Conservation (phyloP, 2,113 vertebrate species). For the Polypterus bichir region DNA sequence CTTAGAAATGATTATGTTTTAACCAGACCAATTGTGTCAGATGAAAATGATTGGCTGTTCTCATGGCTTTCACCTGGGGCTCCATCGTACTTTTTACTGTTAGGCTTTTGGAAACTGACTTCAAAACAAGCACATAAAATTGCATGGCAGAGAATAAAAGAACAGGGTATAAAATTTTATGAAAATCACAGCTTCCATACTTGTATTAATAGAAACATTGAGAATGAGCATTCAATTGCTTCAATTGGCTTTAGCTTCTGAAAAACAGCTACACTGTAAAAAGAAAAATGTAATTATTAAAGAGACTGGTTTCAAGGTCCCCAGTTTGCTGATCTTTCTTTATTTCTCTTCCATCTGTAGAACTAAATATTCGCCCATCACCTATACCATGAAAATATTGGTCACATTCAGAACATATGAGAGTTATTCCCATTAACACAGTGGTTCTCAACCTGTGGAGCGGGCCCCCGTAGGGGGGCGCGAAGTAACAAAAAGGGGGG, state of each 20-base stretch:
- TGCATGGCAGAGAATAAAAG: slow-evolving; percentile 26
- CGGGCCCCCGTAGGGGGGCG: no score
- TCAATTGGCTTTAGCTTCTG: slow-evolving; percentile 9
- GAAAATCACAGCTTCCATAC: slow-evolving; percentile 22
- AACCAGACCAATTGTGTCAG: slow-evolving; percentile 13
- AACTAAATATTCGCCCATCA: no score
- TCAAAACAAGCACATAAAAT: slow-evolving; percentile 31
- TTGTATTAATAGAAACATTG: slow-evolving; percentile 19
- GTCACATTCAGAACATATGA: no score
- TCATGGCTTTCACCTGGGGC: slow-evolving; percentile 11
- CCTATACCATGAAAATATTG: no score
- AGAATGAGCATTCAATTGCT: slow-evolving; percentile 12
- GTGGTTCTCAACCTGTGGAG: no score
- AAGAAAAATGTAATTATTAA: slow-evolving; percentile 1
- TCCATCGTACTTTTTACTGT: slow-evolving; percentile 17
- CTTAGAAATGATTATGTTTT: slow-evolving; percentile 17
- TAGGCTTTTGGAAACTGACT: slow-evolving; percentile 25
- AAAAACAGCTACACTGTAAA: slow-evolving; percentile 15
- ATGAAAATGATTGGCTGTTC: slow-evolving; percentile 22
- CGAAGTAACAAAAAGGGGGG: no score
- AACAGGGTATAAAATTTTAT: slow-evolving; percentile 26
- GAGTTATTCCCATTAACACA: no score
- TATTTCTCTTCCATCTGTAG: no score
- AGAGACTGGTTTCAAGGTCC: background rate
- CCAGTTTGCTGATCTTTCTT: no score